Percentiles rank a stretch among this genome's conserved stretches.
These are phyloP conservation scores for Oreocharis arfaki DNA, from an alignment of 2,113 vertebrate genomes.

Conservation along the genomic window DNA sequence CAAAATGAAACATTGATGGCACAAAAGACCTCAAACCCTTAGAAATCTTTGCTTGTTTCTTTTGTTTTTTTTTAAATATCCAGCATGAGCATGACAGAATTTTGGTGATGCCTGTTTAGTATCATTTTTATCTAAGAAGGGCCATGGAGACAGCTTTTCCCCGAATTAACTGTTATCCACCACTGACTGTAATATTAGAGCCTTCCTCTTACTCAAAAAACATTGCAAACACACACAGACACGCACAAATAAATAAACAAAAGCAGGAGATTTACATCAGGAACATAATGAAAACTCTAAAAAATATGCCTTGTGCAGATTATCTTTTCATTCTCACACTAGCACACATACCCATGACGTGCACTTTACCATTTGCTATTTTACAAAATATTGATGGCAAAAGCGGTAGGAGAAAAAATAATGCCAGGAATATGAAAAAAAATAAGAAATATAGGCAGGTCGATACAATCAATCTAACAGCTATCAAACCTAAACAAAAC, in stretches of 20 bases:
- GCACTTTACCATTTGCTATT: background rate
- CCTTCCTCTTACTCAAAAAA: background rate
- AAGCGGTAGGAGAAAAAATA: slow-evolving; percentile 30
- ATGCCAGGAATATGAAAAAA: background rate
- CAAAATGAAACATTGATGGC: background rate
- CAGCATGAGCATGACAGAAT: background rate
- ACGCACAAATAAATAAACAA: background rate
- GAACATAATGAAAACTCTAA: background rate
- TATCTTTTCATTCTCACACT: background rate
- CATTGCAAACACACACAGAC: background rate
- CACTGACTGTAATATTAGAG: background rate
- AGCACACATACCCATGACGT: background rate
- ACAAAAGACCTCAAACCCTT: slow-evolving; percentile 15
- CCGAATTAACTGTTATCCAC: background rate
- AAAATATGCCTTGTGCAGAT: background rate
- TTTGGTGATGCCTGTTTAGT: slow-evolving; percentile 10
- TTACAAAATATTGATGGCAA: slow-evolving; percentile 39
- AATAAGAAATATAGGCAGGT: slow-evolving; percentile 35
- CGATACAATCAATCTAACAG: slow-evolving; percentile 66
- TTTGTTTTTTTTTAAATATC: background rate
- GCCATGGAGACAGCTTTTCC: background rate
- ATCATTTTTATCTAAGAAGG: slow-evolving; percentile 19
- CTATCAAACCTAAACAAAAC: slow-evolving; percentile 72
- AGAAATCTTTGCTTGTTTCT: background rate
- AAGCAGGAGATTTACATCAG: background rate